phyloP scores from a whole-genome alignment of 2,113 vertebrate genomes.

The Pseudonaja textilis region DNA sequence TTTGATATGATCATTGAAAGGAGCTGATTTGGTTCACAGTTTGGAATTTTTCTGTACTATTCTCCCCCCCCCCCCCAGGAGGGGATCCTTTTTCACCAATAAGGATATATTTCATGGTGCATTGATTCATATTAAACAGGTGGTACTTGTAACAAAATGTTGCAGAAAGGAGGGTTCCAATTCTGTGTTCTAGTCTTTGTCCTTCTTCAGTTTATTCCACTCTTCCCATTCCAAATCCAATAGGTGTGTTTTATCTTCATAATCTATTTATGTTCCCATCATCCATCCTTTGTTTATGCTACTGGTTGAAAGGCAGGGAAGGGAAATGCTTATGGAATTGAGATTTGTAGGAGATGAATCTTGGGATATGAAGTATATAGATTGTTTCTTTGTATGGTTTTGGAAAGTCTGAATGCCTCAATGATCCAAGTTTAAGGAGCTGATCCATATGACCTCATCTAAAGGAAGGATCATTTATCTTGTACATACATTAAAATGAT shows the following conservation, averaged over 20 bases:
- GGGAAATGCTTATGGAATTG: not conserved
- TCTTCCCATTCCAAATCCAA: not conserved
- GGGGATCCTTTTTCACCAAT: not conserved
- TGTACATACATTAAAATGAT: not conserved
- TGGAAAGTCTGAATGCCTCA: not conserved
- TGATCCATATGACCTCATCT: not conserved
- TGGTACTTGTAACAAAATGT: not conserved
- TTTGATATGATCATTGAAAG: not conserved
- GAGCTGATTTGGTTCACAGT: not conserved
- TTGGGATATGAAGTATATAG: not conserved
- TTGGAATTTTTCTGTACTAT: not conserved
- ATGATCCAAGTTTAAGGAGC: not conserved
- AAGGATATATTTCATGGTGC: not conserved
- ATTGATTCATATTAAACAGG: not conserved
- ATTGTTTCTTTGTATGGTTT: not conserved
- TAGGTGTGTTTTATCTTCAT: not conserved
- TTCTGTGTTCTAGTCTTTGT: not conserved
- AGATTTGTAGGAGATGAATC: not conserved
- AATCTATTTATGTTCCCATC: not conserved
- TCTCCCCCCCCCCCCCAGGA: not conserved
- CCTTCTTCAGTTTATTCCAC: not conserved
- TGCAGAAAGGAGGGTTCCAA: not conserved
- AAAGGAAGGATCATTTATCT: not conserved
- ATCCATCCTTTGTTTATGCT: not conserved
- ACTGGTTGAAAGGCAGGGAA: not conserved